These are phyloP conservation scores for Pelvicachromis taeniatus DNA, from an alignment of 2,113 vertebrate species.

Conservation along the genomic window DNA sequence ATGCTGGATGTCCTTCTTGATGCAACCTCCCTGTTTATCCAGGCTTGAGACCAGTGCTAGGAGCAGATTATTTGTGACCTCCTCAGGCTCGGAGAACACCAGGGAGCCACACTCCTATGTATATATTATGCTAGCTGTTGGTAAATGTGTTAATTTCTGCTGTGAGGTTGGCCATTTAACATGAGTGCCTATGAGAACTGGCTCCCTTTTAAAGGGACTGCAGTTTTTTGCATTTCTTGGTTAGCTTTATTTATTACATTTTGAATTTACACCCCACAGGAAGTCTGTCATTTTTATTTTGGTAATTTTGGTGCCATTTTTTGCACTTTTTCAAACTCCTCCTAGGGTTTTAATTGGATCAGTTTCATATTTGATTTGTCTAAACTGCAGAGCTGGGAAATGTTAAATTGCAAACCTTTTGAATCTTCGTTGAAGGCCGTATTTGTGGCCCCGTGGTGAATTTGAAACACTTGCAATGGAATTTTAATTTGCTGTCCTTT, in stretches of 20 bases:
- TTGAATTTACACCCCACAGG: rapidly evolving
- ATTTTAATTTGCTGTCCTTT: background rate
- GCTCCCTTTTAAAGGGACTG: background rate
- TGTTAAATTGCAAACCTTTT: background rate
- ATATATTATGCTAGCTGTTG: background rate
- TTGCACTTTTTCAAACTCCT: background rate
- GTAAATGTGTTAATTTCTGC: rapidly evolving
- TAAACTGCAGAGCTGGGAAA: background rate
- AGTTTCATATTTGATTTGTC: background rate
- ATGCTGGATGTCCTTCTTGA: background rate
- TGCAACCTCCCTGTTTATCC: background rate
- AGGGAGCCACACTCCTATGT: background rate
- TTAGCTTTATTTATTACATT: background rate
- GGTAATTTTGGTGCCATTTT: background rate
- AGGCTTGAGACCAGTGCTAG: background rate
- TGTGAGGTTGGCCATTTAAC: background rate
- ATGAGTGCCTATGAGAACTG: background rate
- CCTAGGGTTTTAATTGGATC: background rate
- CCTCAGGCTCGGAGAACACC: background rate
- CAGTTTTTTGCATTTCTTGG: background rate
- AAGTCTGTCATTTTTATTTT: background rate
- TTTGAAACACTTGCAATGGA: rapidly evolving
- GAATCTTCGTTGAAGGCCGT: background rate
- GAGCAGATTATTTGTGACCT: background rate
- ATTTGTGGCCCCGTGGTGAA: background rate